Evolutionary conservation across 2,888 invertebrate species (phyloP).

Genomic region (Pseudococcus viburni): DNA sequence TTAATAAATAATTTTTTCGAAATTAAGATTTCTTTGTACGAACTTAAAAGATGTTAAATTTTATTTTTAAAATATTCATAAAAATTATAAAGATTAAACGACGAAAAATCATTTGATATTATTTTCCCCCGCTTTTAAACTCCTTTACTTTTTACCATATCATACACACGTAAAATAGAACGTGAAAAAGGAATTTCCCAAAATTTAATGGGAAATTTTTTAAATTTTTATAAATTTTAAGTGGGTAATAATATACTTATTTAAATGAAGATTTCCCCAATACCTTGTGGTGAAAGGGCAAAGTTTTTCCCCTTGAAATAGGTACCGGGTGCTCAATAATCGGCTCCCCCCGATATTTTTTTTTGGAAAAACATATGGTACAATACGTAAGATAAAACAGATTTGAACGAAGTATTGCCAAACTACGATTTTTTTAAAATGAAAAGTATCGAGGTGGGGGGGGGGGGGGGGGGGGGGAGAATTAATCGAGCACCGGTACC

Average conservation of each 20-base stretch:
- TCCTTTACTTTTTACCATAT: background rate
- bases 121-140: background rate
- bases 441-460: too few species aligned
- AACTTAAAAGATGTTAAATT: conserved; percentile 1
- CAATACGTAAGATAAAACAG: too few species aligned
- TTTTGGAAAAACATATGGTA: too few species aligned
- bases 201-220: background rate
- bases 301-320: too few species aligned
- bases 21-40: conserved; percentile 8
- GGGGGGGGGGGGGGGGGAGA: too few species aligned
- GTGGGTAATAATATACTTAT: background rate
- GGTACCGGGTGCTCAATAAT: too few species aligned
- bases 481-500: too few species aligned
- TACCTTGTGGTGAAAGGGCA: too few species aligned
- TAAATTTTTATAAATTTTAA: background rate
- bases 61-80: conserved; percentile 25
- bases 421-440: too few species aligned
- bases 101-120: conserved; percentile 13
- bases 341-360: too few species aligned
- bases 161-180: background rate
- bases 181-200: background rate
- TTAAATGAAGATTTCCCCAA: too few species aligned
- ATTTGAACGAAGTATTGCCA: too few species aligned
- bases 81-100: conserved; percentile 25
- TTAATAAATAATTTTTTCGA: conserved; percentile 9